phyloP scores from a whole-genome alignment of 2,888 invertebrate species.

The Germaria angustata region DNA sequence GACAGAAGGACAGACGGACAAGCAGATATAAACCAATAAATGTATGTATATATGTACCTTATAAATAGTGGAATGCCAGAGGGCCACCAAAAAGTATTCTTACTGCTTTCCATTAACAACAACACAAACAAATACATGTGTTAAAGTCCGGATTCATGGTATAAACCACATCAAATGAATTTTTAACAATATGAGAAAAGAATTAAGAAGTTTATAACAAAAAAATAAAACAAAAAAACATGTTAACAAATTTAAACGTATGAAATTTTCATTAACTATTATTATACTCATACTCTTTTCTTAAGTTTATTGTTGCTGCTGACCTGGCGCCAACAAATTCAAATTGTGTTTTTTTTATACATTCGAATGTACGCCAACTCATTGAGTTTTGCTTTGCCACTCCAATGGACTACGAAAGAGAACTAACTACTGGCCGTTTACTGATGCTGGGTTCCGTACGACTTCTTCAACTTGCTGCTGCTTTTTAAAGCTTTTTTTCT shows the following conservation, averaged over 20 bases:
- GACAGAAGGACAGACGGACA: not conserved
- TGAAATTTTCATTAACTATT: constrained; percentile 76
- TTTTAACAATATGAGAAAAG: constrained; percentile 37
- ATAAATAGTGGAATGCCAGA: constrained; percentile 53
- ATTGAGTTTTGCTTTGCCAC: constrained; percentile 51
- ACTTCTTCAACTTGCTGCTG: constrained; percentile 35
- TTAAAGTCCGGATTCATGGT: constrained; percentile 56
- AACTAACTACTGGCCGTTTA: constrained; percentile 31
- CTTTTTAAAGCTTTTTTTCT: not conserved
- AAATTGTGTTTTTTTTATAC: constrained; percentile 48
- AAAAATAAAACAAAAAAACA: constrained; percentile 58
- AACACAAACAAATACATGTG: constrained; percentile 44
- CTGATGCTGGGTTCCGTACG: constrained; percentile 38
- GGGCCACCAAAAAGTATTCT: constrained; percentile 58
- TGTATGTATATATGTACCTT: constrained; percentile 8
- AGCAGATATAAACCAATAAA: constrained; percentile 11
- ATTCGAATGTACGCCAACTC: constrained; percentile 47
- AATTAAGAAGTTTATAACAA: constrained; percentile 27
- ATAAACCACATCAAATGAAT: constrained; percentile 34
- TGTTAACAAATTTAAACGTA: constrained; percentile 67
- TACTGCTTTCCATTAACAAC: constrained; percentile 11
- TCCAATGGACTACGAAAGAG: constrained; percentile 2
- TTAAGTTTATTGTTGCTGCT: constrained; percentile 57
- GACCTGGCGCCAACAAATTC: constrained; percentile 76
- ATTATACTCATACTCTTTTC: constrained; percentile 61